These are phyloP conservation scores for Andrena haemorrhoa DNA, from an alignment of 2,888 invertebrate species.

Conservation along the genomic window DNA sequence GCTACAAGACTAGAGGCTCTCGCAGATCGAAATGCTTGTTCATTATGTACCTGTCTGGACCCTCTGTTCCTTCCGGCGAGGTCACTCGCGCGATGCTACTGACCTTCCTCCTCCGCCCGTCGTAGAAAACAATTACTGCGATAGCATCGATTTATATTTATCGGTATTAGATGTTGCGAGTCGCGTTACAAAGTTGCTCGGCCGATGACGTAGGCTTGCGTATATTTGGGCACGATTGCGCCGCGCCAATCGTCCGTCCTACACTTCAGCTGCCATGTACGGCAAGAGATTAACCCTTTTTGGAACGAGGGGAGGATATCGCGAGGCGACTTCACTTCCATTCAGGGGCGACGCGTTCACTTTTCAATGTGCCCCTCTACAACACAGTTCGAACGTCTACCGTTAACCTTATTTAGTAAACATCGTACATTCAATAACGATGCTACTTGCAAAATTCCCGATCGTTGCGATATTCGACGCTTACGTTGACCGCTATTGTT, in stretches of 20 bases:
- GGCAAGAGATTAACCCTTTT: no score
- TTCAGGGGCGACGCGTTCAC: no score
- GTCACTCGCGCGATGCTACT: slow-evolving; percentile 33
- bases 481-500: slow-evolving; percentile 33
- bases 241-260: no score
- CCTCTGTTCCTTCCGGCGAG: not conserved
- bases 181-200: not conserved
- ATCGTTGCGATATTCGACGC: not conserved
- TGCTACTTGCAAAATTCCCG: not conserved
- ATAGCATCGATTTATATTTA: slow-evolving; percentile 26
- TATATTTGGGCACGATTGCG: slow-evolving; percentile 3
- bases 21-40: slow-evolving; percentile 45
- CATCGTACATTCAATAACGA: no score
- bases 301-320: no score
- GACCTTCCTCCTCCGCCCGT: slow-evolving; percentile 17
- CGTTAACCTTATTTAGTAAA: no score
- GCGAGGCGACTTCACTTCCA: no score
- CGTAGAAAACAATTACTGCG: slow-evolving; percentile 18
- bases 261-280: no score
- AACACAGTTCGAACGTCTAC: no score
- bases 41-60: slow-evolving; percentile 27
- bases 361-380: no score
- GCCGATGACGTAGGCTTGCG: not conserved
- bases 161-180: not conserved
- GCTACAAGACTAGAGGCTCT: slow-evolving; percentile 22